Conservation (phyloP, 2,888 invertebrate species). For the Tipula unca region DNA sequence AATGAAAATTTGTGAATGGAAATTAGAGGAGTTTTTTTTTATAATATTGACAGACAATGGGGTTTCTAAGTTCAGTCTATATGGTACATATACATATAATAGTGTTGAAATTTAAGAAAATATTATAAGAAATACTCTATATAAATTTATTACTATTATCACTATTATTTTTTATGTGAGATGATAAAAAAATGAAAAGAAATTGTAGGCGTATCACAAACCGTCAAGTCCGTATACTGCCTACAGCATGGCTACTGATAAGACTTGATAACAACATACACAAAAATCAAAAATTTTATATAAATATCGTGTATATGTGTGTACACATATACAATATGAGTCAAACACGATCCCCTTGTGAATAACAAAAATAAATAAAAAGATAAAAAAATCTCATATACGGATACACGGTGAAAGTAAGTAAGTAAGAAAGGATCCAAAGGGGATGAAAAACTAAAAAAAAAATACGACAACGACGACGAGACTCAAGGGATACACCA, state of each 20-base stretch:
- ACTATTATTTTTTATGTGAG: conserved; percentile 1
- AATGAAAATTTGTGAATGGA: neutral
- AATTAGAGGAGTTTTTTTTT: neutral
- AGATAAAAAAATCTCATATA: neutral
- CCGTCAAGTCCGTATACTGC: conserved; percentile 22
- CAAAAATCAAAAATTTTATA: neutral
- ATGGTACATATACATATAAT: neutral
- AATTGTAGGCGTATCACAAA: conserved; percentile 25
- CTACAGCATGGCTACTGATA: conserved; percentile 21
- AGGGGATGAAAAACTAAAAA: neutral
- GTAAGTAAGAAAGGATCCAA: neutral
- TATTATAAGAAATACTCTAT: neutral
- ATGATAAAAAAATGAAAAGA: conserved; percentile 14
- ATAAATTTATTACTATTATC: conserved; percentile 9
- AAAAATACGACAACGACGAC: neutral
- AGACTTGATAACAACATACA: conserved; percentile 21
- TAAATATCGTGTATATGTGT: too few species aligned
- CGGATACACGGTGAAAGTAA: conserved; percentile 15
- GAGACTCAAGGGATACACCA: neutral
- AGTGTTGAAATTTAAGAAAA: conserved; percentile 2
- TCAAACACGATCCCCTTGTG: conserved; percentile 15
- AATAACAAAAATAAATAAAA: conserved; percentile 1
- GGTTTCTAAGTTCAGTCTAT: neutral
- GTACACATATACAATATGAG: too few species aligned
- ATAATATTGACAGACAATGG: conserved; percentile 1